These are phyloP conservation scores for Macaria liturata DNA, from an alignment of 2,888 invertebrate genomes.

Conservation along the genomic window DNA sequence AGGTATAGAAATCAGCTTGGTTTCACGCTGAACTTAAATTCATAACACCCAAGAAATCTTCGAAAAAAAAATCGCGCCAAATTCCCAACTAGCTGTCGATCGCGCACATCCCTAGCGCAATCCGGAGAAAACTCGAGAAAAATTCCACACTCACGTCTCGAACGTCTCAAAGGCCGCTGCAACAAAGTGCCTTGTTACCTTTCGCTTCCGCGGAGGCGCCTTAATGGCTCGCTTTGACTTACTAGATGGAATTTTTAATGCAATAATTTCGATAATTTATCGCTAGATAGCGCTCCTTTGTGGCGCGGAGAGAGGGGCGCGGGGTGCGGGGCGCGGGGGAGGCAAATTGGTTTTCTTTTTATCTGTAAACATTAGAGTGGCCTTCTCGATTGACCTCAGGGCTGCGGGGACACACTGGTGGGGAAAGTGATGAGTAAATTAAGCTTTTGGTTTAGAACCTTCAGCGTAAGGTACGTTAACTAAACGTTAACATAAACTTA, in stretches of 20 bases:
- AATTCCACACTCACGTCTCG: conserved; percentile 45
- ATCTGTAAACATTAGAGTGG: conserved; percentile 70
- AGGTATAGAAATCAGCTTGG: too few relatives aligned
- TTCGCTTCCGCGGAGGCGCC: conserved; percentile 49
- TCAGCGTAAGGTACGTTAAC: too few relatives aligned
- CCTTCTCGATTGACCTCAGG: conserved; percentile 64
- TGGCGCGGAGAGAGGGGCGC: conserved; percentile 44
- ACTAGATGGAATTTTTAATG: conserved; percentile 89
- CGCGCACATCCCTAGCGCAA: conserved; percentile 17
- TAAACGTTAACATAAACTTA: too few relatives aligned
- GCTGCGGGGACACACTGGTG: conserved; percentile 49
- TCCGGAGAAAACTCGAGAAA: conserved; percentile 39
- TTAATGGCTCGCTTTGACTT: conserved; percentile 86
- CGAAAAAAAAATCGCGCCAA: conserved; percentile 9
- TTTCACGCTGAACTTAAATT: too few relatives aligned
- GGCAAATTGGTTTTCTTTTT: conserved; percentile 78
- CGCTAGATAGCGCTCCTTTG: conserved; percentile 81
- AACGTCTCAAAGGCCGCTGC: conserved; percentile 45
- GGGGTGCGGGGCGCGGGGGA: conserved; percentile 41
- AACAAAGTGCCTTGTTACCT: conserved; percentile 50
- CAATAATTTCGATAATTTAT: conserved; percentile 87
- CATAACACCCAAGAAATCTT: too few relatives aligned
- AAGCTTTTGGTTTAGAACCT: too few relatives aligned
- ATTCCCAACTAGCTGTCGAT: conserved; percentile 5
- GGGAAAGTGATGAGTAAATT: conserved; percentile 12